Evolutionary conservation across 2,113 vertebrate genomes (phyloP).

Genomic region (Heterocephalus glaber): DNA sequence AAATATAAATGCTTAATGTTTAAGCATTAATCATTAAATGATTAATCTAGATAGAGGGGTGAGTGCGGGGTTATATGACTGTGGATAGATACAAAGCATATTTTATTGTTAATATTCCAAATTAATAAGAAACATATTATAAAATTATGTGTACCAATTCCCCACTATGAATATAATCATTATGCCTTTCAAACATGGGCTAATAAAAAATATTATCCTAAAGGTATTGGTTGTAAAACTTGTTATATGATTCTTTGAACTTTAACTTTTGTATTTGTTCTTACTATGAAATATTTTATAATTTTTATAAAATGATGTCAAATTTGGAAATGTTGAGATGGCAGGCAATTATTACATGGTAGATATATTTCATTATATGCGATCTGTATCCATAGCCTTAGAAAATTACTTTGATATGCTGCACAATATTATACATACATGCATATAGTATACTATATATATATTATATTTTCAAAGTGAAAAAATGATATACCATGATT

Average conservation of each 20-base stretch:
- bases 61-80: neutral
- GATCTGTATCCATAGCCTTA: neutral
- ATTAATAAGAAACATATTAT: neutral
- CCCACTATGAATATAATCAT: neutral
- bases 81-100: neutral
- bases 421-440: neutral
- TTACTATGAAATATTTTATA: neutral
- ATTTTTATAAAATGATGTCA: neutral
- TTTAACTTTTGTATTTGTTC: neutral
- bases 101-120: neutral
- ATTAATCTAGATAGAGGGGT: neutral
- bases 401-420: neutral
- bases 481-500: neutral
- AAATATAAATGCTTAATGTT: neutral
- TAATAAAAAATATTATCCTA: neutral
- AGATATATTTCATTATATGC: neutral
- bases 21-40: neutral
- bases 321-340: neutral
- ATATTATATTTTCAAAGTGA: neutral
- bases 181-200: neutral
- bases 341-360: neutral
- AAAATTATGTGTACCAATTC: neutral
- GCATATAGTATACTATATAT: neutral
- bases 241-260: neutral
- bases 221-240: neutral